Evolutionary conservation across 2,888 invertebrate species (phyloP), one percentile per base, ranked within the genome.

Genomic region (Synanthedon andrenaeformis): DNA sequence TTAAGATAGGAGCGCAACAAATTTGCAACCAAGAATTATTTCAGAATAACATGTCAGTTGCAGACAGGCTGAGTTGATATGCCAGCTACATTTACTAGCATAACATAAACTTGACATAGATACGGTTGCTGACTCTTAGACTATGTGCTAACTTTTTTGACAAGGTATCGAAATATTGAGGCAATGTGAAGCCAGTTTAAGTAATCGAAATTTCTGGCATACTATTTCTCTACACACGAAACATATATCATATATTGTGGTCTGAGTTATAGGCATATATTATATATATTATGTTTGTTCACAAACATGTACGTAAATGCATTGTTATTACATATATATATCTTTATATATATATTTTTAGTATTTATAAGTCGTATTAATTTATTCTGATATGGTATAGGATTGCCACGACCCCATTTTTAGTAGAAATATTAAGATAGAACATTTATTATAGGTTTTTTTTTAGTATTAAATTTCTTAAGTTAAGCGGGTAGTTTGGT

Each of bases 261-360:
- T 82, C 81, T 78, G 74, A 66, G 70, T 70, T 75, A 74, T 73
- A 76, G 35, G 35, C 35, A 35, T 35, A 35, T 35, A 10, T 8
- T 77, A 78, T 79, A 76, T n/a, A n/a, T n/a, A n/a, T n/a, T n/a
- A n/a, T 74, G 67, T 74, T 63, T 73, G 45, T 45, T 45, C 11
- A 45, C 65, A 45, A 45, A 45, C 45, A 12, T 6, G 13, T 45
- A 45, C 45, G 45, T 45, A 45, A 45, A 45, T 45, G 45, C 45
- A 45, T 45, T 62, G 65, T 62, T 59, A 67, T 13, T 45, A 45
- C 13, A 45, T 23, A 23, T 23, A 23, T 23, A 23, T 17, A 23
- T 13, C n/a, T 42, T 2, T 42, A 3, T 42, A 6, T 42, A 42
- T 45, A 13, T 45, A n/a, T 13, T n/a, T 45, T 13, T 45, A 45